Conservation (phyloP, 2,888 invertebrate species). For the Aphrophora alni region DNA sequence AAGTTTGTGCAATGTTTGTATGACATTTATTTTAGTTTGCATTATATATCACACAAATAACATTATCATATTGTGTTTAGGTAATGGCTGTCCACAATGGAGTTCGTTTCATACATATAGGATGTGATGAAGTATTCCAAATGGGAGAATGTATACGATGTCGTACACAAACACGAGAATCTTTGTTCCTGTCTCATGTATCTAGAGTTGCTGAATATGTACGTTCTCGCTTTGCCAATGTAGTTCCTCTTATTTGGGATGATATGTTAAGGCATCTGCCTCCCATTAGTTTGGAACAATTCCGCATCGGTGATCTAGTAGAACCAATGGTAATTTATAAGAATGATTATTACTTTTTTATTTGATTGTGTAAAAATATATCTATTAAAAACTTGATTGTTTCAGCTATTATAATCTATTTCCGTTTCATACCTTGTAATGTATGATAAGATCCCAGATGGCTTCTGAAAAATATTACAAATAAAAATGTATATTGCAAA, state of each 20-base stretch:
- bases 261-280: conserved; percentile 76
- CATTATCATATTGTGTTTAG: conserved; percentile 49
- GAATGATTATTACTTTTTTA: too few species aligned
- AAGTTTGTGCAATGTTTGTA: too few species aligned
- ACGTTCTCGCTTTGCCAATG: conserved; percentile 63
- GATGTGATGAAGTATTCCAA: conserved; percentile 77
- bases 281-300: conserved; percentile 65
- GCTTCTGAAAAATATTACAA: too few species aligned
- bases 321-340: conserved; percentile 69
- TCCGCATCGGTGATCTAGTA: conserved; percentile 69
- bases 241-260: conserved; percentile 77
- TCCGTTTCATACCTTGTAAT: too few species aligned
- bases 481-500: too few species aligned
- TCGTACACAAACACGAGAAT: conserved; percentile 61
- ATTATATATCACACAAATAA: too few species aligned
- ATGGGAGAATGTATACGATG: conserved; percentile 72
- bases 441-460: too few species aligned
- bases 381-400: too few species aligned
- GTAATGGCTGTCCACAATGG: conserved; percentile 55
- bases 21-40: too few species aligned
- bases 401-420: too few species aligned
- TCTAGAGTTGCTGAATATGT: conserved; percentile 66
- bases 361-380: too few species aligned
- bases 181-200: conserved; percentile 69
- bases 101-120: conserved; percentile 69